Evolutionary conservation across 2,113 vertebrate genomes (phyloP).

Genomic region (Catharus fuscescens): DNA sequence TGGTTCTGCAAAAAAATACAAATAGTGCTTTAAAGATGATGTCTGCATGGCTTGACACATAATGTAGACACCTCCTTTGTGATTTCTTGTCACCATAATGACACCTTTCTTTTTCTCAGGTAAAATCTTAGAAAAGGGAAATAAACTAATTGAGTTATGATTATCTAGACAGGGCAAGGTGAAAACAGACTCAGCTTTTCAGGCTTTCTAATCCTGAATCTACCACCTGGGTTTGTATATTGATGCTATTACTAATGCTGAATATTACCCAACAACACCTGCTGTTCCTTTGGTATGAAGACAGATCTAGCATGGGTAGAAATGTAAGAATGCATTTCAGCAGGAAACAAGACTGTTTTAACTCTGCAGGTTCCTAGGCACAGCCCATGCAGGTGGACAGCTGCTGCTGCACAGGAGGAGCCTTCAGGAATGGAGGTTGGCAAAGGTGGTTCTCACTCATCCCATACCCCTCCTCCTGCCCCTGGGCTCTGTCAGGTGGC

Average conservation of each 20-base stretch:
- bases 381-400: neutral
- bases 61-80: neutral
- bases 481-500: neutral
- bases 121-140: neutral
- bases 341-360: neutral
- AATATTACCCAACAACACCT: neutral
- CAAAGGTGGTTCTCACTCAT: neutral
- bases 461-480: accelerated
- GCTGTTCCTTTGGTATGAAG: neutral
- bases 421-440: neutral
- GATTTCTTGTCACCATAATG: neutral
- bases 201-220: neutral
- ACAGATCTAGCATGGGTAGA: neutral
- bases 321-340: neutral
- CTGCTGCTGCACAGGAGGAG: neutral
- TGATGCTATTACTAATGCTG: neutral
- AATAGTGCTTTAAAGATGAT: neutral
- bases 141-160: neutral
- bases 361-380: neutral
- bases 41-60: neutral
- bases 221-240: neutral
- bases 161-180: neutral
- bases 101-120: neutral
- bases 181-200: neutral
- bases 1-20: neutral